These are phyloP conservation scores for Dendrocincla tyrannina DNA, from an alignment of 2,797 vertebrate genomes.

Conservation along the genomic window DNA sequence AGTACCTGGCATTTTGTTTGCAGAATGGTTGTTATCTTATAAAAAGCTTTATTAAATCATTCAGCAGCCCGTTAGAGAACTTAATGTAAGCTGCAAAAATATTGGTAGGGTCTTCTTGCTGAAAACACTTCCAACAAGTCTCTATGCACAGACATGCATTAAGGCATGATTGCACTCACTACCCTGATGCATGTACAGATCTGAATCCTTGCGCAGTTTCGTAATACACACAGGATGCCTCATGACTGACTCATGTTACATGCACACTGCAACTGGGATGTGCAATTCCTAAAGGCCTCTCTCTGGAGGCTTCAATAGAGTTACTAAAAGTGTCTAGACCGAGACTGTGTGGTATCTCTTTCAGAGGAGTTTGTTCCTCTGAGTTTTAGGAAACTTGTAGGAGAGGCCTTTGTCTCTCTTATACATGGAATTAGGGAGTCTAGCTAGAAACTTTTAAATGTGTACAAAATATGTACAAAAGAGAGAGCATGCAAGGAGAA, in stretches of 20 bases:
- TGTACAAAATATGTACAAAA: fast-evolving
- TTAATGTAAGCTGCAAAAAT: background rate
- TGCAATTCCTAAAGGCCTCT: background rate
- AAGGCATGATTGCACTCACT: background rate
- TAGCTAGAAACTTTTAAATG: background rate
- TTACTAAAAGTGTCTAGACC: background rate
- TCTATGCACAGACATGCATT: background rate
- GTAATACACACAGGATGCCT: background rate
- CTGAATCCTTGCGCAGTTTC: background rate
- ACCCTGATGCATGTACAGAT: background rate
- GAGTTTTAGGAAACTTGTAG: background rate
- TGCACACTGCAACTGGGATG: background rate
- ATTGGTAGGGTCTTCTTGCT: background rate
- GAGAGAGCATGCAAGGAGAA: background rate
- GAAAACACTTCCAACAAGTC: background rate
- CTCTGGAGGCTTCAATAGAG: background rate
- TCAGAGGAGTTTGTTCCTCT: background rate
- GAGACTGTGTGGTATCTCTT: background rate
- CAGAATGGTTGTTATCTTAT: background rate
- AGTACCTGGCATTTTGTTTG: background rate
- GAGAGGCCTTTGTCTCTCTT: background rate
- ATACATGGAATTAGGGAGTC: background rate
- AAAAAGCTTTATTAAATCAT: background rate
- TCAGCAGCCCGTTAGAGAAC: background rate
- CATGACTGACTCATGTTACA: background rate